Percentiles rank a stretch among this genome's conserved stretches.
These are phyloP conservation scores for cat (Felis catus) DNA, from an alignment of 2,113 vertebrate genomes.

Conservation along the genomic window F.catus_Fca126_mat1.0 CM031424.1:36561501-36562000, in stretches of 20 bases:
- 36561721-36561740: not conserved
- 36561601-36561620: not conserved
- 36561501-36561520: not conserved
- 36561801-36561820: not conserved
- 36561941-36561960: not conserved
- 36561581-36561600: not conserved
- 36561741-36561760: not conserved
- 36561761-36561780: not conserved
- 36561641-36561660: not conserved
- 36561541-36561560: not conserved
- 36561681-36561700: not conserved
- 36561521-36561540: not conserved
- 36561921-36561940: not conserved
- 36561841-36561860: not conserved
- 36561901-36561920: not conserved
- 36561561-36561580: not conserved
- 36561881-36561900: not conserved
- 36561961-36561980: not conserved
- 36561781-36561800: not conserved
- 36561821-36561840: not conserved
- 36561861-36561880: not conserved
- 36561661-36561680: not conserved
- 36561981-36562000: not conserved
- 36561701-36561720: not conserved
- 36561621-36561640: not conserved